Evolutionary conservation across 2,888 invertebrate species (phyloP).

Genomic region (Poecilobothrus nobilitatus): DNA sequence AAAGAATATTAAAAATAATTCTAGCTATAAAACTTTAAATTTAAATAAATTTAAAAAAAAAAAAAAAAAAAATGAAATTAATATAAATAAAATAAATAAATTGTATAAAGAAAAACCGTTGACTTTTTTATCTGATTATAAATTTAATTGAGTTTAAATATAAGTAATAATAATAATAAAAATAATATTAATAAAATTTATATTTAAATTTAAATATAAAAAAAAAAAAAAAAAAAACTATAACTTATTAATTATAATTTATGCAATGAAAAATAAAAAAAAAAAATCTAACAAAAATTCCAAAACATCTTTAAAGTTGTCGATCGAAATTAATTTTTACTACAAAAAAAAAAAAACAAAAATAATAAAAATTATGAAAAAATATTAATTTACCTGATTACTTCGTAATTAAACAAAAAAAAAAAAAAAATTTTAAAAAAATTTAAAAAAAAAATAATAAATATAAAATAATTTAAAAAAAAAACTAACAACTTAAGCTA

Average conservation of each 20-base stretch:
- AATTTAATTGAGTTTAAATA: neutral
- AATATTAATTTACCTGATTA: slow-evolving; percentile 5
- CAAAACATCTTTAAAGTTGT: neutral
- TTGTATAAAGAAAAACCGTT: neutral
- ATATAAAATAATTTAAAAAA: neutral
- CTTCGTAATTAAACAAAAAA: neutral
- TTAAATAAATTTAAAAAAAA: neutral
- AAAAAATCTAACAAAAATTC: too few relatives aligned
- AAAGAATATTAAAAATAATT: neutral
- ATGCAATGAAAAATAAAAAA: too few relatives aligned
- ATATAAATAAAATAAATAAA: neutral
- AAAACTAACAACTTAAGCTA: slow-evolving; percentile 1
- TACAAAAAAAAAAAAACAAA: neutral
- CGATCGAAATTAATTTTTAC: neutral
- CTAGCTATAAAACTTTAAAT: slow-evolving; percentile 6
- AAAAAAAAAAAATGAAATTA: neutral
- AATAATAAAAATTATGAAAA: neutral
- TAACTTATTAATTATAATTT: too few relatives aligned
- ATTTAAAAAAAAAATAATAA: neutral
- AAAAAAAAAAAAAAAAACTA: neutral
- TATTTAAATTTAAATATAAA: slow-evolving; percentile 1
- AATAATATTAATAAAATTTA: neutral
- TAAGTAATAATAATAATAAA: neutral
- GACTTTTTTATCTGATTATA: slow-evolving; percentile 4
- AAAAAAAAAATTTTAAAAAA: neutral